Evolutionary conservation across 1,140 invertebrate species (phyloP).

Genomic region (Heliconius eleuchia): DNA sequence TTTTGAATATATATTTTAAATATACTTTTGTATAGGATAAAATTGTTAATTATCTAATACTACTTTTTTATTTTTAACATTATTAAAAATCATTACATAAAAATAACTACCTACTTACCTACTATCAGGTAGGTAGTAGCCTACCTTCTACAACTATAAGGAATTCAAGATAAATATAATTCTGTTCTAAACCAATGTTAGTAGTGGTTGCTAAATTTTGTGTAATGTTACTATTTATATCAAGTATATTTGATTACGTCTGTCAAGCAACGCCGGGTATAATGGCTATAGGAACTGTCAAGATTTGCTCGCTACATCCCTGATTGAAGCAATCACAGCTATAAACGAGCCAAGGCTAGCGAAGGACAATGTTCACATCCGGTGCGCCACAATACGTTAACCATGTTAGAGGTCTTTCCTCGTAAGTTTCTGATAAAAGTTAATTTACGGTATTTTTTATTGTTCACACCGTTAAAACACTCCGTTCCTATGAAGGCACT

Average conservation of each 20-base stretch:
- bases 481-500: too few relatives aligned
- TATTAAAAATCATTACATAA: not conserved
- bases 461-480: too few relatives aligned
- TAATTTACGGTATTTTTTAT: too few relatives aligned
- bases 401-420: conserved; percentile 19
- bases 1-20: not conserved
- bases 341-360: conserved; percentile 74
- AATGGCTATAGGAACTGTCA: not conserved
- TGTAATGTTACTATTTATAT: not conserved
- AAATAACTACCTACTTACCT: not conserved
- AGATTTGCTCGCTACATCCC: conserved; percentile 45
- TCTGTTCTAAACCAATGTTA: not conserved
- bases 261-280: not conserved
- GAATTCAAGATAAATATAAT: not conserved
- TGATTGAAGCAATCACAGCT: conserved; percentile 57
- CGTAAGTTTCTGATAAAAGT: not conserved
- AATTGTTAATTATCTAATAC: not conserved
- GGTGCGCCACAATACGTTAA: conserved; percentile 40
- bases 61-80: not conserved
- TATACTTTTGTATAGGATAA: not conserved
- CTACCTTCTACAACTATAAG: not conserved
- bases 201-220: not conserved
- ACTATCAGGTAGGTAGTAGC: too few relatives aligned
- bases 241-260: not conserved
- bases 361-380: conserved; percentile 75